Base-by-base conservation (phyloP, 2,888 invertebrate species). In the Campoplex capitator region DNA sequence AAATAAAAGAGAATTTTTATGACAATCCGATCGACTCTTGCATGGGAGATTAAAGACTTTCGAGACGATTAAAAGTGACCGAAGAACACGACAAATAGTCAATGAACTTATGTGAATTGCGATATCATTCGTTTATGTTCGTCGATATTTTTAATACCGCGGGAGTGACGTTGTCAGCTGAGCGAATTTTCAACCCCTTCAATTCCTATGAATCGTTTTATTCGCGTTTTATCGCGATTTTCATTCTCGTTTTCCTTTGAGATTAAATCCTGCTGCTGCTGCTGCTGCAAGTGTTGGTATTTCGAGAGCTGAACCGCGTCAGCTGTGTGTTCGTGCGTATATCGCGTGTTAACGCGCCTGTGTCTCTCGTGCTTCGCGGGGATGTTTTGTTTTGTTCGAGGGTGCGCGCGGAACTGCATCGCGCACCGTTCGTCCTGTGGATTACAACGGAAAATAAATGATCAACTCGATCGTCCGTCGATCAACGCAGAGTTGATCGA, bases 321-420 rank as follows among this genome's bases (percentile, higher is more conserved):
- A 48, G 65, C 73, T 71, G 74, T 56, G 82, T 82, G 82, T 56
- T 23, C 42, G 65, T 28, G 65, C 38, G 38, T 38, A 6, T 38
- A 3, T 38, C 38, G 3, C 38, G 38, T 38, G 38, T 6, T 23
- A 23, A 23, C 23, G 23, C 23, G 23, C 23, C 23, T 23, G 28
- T 77, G 76, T 77, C 16, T 76, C 35, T 48, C 7, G 48, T 65
- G 77, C 38, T 38, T n/a, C 23, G 38, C 38, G 42, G 68, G 68
- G 35, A 42, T 38, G 35, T 32, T 45, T 65, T 18, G 16, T 28
- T 11, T 45, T 16, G 76, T 18, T 65, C n/a, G 32, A 28, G 74
- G 58, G 16, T 75, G 56, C 56, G 56, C 56, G 42, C 23, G 16
- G 42, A 23, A 75, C 58, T 42, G 35, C 42, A 28, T 3, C 16